Evolutionary conservation across 2,888 invertebrate species (phyloP).

Genomic region (Chrysolina americana): DNA sequence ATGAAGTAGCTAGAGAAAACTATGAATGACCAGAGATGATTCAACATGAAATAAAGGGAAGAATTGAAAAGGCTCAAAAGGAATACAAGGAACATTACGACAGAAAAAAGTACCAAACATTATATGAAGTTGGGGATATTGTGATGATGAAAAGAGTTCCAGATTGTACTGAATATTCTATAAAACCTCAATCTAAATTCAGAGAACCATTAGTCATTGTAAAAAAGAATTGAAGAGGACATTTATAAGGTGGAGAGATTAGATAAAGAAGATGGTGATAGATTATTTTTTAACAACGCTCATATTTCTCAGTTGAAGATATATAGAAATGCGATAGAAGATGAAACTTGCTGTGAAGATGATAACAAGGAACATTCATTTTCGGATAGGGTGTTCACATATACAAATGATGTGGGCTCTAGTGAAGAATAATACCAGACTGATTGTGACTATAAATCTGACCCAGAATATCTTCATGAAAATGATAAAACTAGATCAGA

Average conservation of each 20-base stretch:
- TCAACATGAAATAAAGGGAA: neutral
- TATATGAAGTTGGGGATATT: neutral
- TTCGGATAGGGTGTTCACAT: no score
- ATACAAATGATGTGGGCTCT: no score
- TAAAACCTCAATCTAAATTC: slow-evolving; percentile 1
- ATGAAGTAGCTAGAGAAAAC: neutral
- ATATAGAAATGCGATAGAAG: neutral
- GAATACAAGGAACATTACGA: neutral
- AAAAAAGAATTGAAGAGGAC: neutral
- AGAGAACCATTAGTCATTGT: neutral
- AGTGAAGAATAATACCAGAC: no score
- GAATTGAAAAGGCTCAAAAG: neutral
- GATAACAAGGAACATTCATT: no score
- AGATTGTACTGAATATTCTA: no score
- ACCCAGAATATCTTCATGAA: no score
- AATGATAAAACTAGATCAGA: neutral
- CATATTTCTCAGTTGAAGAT: no score
- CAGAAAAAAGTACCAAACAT: neutral
- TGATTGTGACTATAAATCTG: no score
- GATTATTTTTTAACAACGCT: no score
- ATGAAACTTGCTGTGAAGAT: neutral
- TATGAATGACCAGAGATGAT: neutral
- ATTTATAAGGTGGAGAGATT: neutral
- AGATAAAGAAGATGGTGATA: no score
- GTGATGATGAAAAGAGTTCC: slow-evolving; percentile 2